Evolutionary conservation across 2,113 vertebrate species (phyloP).

Genomic region (Eira barbara): DNA sequence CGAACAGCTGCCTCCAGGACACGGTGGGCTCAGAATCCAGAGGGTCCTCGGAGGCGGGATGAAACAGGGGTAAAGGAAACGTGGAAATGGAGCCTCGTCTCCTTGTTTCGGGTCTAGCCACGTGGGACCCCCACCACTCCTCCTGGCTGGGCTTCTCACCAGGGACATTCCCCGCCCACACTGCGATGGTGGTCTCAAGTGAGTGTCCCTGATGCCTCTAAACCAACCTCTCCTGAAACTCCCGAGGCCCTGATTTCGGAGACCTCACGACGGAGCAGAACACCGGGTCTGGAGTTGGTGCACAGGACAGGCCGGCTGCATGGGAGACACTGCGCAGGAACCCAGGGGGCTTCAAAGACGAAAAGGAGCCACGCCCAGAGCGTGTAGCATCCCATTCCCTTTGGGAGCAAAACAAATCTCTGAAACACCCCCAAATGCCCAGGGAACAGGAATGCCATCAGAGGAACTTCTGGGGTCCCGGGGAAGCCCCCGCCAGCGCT

Average conservation of each 20-base stretch:
- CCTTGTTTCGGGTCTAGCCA: not conserved
- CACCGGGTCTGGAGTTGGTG: accelerated
- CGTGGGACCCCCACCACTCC: accelerated
- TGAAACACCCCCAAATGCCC: too few species aligned
- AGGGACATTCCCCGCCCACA: not conserved
- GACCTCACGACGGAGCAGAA: accelerated
- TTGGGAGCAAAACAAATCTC: not conserved
- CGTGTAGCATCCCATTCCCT: accelerated
- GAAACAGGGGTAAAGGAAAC: not conserved
- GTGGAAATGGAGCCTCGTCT: accelerated
- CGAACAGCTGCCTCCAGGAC: not conserved
- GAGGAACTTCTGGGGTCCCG: not conserved
- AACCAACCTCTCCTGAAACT: not conserved
- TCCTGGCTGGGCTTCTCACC: not conserved
- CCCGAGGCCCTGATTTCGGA: not conserved
- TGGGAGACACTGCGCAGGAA: accelerated
- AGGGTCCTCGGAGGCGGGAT: accelerated
- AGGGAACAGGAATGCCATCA: accelerated
- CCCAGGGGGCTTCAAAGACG: not conserved
- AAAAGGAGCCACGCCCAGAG: accelerated
- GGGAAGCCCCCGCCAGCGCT: too few species aligned
- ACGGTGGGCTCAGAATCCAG: not conserved
- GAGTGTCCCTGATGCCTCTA: accelerated
- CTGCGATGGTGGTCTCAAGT: accelerated
- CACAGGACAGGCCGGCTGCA: accelerated